Percentiles rank a stretch among this genome's conserved stretches.
Evolutionary conservation across 2,797 vertebrate genomes (phyloP).

Genomic region (Streptopelia turtur): DNA sequence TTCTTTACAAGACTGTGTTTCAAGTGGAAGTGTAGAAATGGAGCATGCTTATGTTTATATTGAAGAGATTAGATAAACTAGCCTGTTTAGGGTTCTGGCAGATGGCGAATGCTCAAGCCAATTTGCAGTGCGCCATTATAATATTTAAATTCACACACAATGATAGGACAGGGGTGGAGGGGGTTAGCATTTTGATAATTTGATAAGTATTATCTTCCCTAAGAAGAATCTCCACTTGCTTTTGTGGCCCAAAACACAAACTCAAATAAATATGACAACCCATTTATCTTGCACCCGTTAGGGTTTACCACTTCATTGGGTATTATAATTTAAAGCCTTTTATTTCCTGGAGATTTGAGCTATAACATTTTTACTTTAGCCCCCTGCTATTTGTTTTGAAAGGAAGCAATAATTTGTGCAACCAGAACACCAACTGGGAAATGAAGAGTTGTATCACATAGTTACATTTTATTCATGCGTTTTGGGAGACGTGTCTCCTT

Average conservation of each 20-base stretch:
- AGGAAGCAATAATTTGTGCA: constrained; percentile 82
- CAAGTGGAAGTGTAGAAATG: constrained; percentile 85
- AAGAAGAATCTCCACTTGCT: constrained; percentile 71
- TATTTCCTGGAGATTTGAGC: constrained; percentile 85
- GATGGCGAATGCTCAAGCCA: constrained; percentile 89
- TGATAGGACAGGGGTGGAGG: constrained; percentile 79
- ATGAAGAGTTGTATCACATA: constrained; percentile 74
- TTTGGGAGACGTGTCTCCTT: constrained; percentile 70
- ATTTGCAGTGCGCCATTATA: constrained; percentile 84
- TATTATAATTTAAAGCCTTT: constrained; percentile 87
- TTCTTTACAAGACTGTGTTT: constrained; percentile 74
- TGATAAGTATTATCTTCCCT: constrained; percentile 82
- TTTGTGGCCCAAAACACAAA: constrained; percentile 77
- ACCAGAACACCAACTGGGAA: constrained; percentile 78
- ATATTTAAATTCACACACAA: constrained; percentile 84
- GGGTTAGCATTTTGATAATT: constrained; percentile 85
- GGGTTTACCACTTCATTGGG: constrained; percentile 88
- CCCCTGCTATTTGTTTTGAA: constrained; percentile 84
- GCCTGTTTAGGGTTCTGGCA: constrained; percentile 90
- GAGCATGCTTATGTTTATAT: constrained; percentile 89
- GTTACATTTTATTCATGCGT: constrained; percentile 70
- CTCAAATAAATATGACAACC: constrained; percentile 81
- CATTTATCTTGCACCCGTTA: constrained; percentile 85
- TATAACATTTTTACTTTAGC: constrained; percentile 85
- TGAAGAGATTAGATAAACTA: constrained; percentile 92